Evolutionary conservation across 1,140 invertebrate genomes (phyloP).

Genomic region (Cepaea nemoralis): DNA sequence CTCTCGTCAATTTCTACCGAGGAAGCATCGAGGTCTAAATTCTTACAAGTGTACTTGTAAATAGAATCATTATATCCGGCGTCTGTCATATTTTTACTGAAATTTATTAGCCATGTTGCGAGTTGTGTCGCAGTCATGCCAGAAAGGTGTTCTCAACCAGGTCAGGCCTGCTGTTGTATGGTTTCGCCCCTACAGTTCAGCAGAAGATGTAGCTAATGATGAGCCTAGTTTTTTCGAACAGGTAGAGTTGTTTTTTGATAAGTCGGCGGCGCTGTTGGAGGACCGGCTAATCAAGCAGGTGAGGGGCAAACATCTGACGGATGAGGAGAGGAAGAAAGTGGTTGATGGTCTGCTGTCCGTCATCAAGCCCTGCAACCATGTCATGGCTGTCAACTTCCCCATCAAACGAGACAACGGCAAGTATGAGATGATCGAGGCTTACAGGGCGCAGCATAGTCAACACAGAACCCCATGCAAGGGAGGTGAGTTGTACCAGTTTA

Average conservation of each 20-base stretch:
- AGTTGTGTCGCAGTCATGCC: background rate
- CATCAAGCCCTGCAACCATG: conserved; percentile 95
- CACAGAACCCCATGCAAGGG: conserved; percentile 97
- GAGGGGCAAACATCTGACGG: conserved; percentile 76
- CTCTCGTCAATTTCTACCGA: background rate
- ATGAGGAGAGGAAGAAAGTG: conserved; percentile 91
- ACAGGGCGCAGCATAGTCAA: conserved; percentile 96
- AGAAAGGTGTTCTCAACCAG: background rate
- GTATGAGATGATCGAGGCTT: conserved; percentile 97
- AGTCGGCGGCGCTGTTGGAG: conserved; percentile 80
- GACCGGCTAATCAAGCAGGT: conserved; percentile 91
- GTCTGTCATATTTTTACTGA: background rate
- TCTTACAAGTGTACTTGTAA: background rate
- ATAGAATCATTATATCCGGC: background rate
- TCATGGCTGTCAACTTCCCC: conserved; percentile 94
- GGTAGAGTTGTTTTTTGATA: conserved; percentile 69
- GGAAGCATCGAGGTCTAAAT: background rate
- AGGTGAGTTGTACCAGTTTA: conserved; percentile 83
- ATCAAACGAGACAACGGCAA: conserved; percentile 93
- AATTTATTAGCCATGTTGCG: conserved; percentile 22
- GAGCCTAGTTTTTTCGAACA: conserved; percentile 58
- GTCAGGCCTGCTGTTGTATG: background rate
- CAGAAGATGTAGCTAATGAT: conserved; percentile 14
- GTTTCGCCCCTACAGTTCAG: background rate
- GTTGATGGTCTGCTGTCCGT: conserved; percentile 89